Percentiles rank a stretch among this genome's conserved stretches.
These are phyloP conservation scores for Rhynchonycteris naso DNA, from an alignment of 2,797 vertebrate genomes.

Conservation along the genomic window DNA sequence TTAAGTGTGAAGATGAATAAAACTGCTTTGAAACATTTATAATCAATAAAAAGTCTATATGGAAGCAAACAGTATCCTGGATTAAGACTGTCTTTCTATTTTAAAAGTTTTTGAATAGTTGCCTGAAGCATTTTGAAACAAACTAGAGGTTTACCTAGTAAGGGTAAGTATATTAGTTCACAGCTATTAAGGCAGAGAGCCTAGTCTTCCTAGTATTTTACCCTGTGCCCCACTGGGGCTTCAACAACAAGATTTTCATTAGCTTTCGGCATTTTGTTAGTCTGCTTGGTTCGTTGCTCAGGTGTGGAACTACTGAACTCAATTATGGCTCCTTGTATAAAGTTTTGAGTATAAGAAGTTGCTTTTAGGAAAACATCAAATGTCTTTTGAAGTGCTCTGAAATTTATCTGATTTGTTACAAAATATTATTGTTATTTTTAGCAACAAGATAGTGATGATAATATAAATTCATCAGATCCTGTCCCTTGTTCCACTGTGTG, in stretches of 20 bases:
- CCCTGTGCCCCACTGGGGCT: background rate
- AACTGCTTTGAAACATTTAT: background rate
- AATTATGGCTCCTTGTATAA: constrained; percentile 45
- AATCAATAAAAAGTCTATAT: background rate
- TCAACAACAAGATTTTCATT: constrained; percentile 69
- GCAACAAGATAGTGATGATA: constrained; percentile 40
- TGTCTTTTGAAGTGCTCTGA: constrained; percentile 5
- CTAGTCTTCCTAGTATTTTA: constrained; percentile 24
- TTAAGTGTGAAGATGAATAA: background rate
- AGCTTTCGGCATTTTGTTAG: constrained; percentile 55
- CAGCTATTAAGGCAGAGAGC: background rate
- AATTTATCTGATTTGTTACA: constrained; percentile 40
- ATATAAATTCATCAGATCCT: constrained; percentile 81
- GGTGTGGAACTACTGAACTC: constrained; percentile 69
- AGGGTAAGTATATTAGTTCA: constrained; percentile 31
- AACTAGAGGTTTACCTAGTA: constrained; percentile 10
- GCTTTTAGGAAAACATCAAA: constrained; percentile 61
- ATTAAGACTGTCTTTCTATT: background rate
- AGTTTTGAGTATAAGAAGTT: constrained; percentile 57
- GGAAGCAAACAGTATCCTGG: background rate
- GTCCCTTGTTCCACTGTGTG: constrained; percentile 63
- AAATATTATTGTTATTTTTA: constrained; percentile 62
- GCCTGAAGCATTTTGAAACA: background rate
- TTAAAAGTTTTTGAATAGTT: constrained; percentile 15
- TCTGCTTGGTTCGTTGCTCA: constrained; percentile 58